phyloP scores from a whole-genome alignment of 1,140 invertebrate genomes.

The Probaryconus sp. region DNA sequence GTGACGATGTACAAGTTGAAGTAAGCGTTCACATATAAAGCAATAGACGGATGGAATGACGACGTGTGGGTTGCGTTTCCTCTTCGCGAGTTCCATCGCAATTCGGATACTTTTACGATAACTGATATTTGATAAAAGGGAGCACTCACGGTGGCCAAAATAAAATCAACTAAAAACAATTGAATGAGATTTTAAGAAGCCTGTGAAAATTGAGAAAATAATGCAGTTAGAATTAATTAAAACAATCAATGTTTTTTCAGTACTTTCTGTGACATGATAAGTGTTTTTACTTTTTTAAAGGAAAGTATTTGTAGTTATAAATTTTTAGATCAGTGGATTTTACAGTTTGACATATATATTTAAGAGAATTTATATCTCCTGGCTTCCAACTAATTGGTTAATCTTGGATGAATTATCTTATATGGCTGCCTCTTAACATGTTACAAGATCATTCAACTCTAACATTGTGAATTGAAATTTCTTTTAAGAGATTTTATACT shows the following conservation, averaged over 20 bases:
- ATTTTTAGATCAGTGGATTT: too few relatives aligned
- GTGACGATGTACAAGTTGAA: slow-evolving; percentile 57
- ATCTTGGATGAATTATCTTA: slow-evolving; percentile 30
- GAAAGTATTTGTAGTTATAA: too few relatives aligned
- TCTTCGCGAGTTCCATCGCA: slow-evolving; percentile 19
- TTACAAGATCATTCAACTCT: slow-evolving; percentile 13
- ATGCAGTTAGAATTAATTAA: too few relatives aligned
- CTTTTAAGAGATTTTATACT: background rate
- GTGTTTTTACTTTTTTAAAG: too few relatives aligned
- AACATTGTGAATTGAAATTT: slow-evolving; percentile 6
- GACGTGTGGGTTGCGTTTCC: slow-evolving; percentile 19
- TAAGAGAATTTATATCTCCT: slow-evolving; percentile 3
- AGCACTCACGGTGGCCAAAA: slow-evolving; percentile 7
- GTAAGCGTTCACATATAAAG: slow-evolving; percentile 1
- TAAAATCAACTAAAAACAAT: slow-evolving; percentile 2
- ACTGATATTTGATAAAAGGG: slow-evolving; percentile 8
- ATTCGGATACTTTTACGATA: slow-evolving; percentile 37
- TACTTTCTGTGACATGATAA: too few relatives aligned
- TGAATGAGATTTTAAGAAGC: background rate
- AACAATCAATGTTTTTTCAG: too few relatives aligned
- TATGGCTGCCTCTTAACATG: slow-evolving; percentile 11
- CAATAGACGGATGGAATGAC: slow-evolving; percentile 10
- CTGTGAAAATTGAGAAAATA: too few relatives aligned
- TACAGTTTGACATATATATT: too few relatives aligned
- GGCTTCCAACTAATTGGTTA: slow-evolving; percentile 37